Base-by-base conservation (phyloP, 1,140 invertebrate species). In the Teleopsis dalmanni region DNA sequence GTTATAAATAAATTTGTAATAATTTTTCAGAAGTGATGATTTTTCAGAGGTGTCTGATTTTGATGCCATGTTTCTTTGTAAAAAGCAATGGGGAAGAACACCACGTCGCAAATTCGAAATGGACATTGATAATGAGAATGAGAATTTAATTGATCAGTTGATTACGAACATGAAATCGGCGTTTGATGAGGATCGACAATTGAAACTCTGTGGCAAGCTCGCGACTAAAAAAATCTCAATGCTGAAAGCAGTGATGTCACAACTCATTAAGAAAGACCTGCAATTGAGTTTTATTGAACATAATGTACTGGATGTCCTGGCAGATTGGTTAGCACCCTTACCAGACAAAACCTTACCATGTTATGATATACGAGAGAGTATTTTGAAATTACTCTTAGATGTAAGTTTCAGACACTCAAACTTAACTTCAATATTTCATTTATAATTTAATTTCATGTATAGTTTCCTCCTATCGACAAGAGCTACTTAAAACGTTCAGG, bases 271-370 rank as follows among this genome's bases (percentile, higher is more conserved):
- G 73, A 88, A 89, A 58, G 93, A 97, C 75, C 76, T 98, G 43
- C 91, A 96, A 70, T 77, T 91, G 27, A 91, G 93, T 0, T 97
- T 98, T 72, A 77, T 98, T 18, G 95, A 98, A 66, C 91, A 95
- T 66, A 95, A 95, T 65, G 86, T 95, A 49, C 76, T 98, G 8
- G 83, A 83, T 59, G 88, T 95, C 53, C 78, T 98, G 26, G 95
- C 93, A 37, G 95, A 98, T 76, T 99, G 96, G 96, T 74, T 99
- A 8, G 92, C 95, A 4, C 96, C 96, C 1, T 86, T 99, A 80
- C 95, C 96, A 19, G 95, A 98, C 74, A 82, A 92, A 57, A 94
- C 91, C 59, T 78, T 99, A 57, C 94, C 95, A 8, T 91, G 95
- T 54, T 72, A 95, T 34, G 83, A 85, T 73, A 95, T 99, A 51